Evolutionary conservation across 1,140 invertebrate species (phyloP), one percentile per base, ranked within the genome.

Genomic region (Hypsibius dujardini): DNA sequence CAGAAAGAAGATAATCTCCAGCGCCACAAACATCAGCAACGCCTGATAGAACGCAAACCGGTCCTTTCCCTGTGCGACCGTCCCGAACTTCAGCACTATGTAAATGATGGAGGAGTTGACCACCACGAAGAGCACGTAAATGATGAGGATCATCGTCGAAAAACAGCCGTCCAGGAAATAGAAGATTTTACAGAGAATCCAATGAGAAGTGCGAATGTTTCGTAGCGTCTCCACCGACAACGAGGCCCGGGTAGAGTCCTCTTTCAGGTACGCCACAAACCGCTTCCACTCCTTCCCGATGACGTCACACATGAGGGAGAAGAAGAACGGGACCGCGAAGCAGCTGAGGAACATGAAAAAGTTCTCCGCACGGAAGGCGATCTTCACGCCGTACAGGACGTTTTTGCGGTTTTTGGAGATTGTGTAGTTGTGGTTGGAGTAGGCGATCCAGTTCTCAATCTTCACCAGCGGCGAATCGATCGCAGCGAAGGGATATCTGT

Each of bases 1-100:
- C 50, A 56, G 50, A n/a, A 56, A 56, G 50, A 56, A 56, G n/a
- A 56, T 56, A 56, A 56, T 56, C 50, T 56, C 50, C 50, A 56
- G n/a, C 50, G 50, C n/a, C 7, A 56, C 50, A 56, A 56, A 56
- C 50, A 56, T 56, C 50, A 56, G n/a, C 50, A 56, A n/a, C 50
- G 50, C 50, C 50, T 56, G 50, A 7, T 7, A n/a, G 50, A 56
- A 56, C n/a, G 50, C 50, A 56, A 7, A n/a, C 50, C 50, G 50
- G 50, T 56, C 50, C n/a, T 56, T 7, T 7, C 50, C 50, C 7
- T 7, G 7, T n/a, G 50, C 50, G 7, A 7, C n/a, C n/a, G 50
- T 56, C 50, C 50, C 50, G 50, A 56, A 56, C n/a, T 56, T 56
- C 50, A 56, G n/a, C 7, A 56, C 50, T 7, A 56, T 56, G n/a